Evolutionary conservation across 2,113 vertebrate species (phyloP).

Genomic region (Athene cunicularia): DNA sequence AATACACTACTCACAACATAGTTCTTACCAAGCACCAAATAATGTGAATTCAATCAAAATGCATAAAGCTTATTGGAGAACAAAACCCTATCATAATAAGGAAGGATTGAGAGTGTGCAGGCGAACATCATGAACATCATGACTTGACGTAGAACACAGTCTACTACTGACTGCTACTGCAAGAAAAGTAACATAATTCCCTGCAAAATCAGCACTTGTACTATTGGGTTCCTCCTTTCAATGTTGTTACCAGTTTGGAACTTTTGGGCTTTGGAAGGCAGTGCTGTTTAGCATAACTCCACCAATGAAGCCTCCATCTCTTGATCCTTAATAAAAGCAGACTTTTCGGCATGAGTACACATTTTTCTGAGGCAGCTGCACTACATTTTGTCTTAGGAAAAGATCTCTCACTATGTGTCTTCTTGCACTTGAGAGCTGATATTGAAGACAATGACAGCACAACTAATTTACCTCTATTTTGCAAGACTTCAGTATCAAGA

Average conservation of each 20-base stretch:
- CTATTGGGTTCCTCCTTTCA: accelerated
- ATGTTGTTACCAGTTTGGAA: neutral
- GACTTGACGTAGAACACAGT: neutral
- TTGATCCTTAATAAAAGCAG: neutral
- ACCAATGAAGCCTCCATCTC: neutral
- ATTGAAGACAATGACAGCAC: neutral
- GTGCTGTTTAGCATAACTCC: neutral
- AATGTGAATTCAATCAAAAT: neutral
- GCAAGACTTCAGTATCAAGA: neutral
- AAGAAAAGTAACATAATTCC: neutral
- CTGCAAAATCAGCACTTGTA: neutral
- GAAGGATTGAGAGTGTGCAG: neutral
- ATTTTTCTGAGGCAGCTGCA: neutral
- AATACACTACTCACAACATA: neutral
- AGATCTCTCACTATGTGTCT: neutral
- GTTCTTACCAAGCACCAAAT: neutral
- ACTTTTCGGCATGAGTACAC: neutral
- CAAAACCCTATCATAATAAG: neutral
- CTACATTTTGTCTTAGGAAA: neutral
- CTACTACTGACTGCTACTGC: neutral
- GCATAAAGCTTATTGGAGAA: neutral
- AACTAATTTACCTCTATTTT: neutral
- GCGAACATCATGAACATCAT: neutral
- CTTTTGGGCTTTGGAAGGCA: neutral
- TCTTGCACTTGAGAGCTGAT: neutral